These are phyloP conservation scores for Vandiemenella viatica DNA, from an alignment of 2,888 invertebrate genomes.

Conservation along the genomic window DNA sequence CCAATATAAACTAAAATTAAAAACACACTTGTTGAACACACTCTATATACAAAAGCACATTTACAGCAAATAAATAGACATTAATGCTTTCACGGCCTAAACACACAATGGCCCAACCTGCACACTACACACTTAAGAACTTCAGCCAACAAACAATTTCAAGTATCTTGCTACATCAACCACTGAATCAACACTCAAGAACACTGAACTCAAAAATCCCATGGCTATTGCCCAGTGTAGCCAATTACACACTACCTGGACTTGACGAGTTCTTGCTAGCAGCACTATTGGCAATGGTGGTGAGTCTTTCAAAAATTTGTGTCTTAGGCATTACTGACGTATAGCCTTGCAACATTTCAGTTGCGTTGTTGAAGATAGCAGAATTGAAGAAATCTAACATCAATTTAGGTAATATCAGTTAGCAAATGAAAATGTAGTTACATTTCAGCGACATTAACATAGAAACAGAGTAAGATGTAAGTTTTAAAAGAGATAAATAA, in stretches of 20 bases:
- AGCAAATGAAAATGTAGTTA: too few relatives aligned
- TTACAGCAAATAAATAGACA: too few relatives aligned
- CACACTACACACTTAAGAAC: not conserved
- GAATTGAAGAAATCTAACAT: not conserved
- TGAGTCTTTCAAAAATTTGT: not conserved
- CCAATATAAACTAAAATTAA: too few relatives aligned
- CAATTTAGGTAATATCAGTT: too few relatives aligned
- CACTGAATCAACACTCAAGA: not conserved
- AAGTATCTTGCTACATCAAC: not conserved
- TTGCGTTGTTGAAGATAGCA: not conserved
- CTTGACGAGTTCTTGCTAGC: too few relatives aligned
- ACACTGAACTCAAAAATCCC: not conserved
- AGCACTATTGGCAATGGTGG: not conserved
- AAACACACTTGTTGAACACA: too few relatives aligned
- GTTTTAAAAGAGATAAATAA: too few relatives aligned
- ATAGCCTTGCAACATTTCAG: not conserved
- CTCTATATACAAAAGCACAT: too few relatives aligned
- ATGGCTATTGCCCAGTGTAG: too few relatives aligned
- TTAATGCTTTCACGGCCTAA: not conserved
- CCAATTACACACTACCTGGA: too few relatives aligned
- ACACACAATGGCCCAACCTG: not conserved
- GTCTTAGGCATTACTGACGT: not conserved
- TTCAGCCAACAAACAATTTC: not conserved
- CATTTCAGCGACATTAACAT: too few relatives aligned
- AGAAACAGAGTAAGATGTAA: too few relatives aligned